Evolutionary conservation across 2,888 invertebrate species (phyloP).

Genomic region (Rhodophaea formosa): DNA sequence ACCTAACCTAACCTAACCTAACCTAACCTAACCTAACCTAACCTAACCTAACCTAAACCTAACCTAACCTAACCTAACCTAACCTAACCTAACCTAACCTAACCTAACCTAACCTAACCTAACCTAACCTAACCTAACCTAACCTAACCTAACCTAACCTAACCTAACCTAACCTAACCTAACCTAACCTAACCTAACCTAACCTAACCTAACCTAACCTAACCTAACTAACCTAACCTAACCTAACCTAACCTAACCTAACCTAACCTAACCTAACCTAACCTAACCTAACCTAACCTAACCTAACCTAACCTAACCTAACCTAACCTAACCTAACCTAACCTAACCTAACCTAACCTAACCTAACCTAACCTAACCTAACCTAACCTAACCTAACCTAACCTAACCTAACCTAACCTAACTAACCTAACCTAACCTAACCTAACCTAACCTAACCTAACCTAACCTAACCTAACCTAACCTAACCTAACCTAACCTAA

Average conservation of each 20-base stretch:
- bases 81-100: not conserved
- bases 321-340: not conserved
- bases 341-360: constrained; percentile 23
- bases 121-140: not conserved
- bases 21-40: not conserved
- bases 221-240: not conserved
- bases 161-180: not conserved
- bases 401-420: constrained; percentile 30
- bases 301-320: not conserved
- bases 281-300: not conserved
- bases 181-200: not conserved
- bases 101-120: not conserved
- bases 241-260: not conserved
- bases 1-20: not conserved
- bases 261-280: not conserved
- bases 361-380: constrained; percentile 36
- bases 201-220: not conserved
- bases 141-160: not conserved
- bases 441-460: constrained; percentile 24
- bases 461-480: constrained; percentile 25
- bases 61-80: not conserved
- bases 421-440: constrained; percentile 31
- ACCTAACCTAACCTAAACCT: not conserved
- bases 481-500: constrained; percentile 23
- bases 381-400: constrained; percentile 30